Conservation (phyloP, 1,140 invertebrate species). For the Sycophaga agraensis region DNA sequence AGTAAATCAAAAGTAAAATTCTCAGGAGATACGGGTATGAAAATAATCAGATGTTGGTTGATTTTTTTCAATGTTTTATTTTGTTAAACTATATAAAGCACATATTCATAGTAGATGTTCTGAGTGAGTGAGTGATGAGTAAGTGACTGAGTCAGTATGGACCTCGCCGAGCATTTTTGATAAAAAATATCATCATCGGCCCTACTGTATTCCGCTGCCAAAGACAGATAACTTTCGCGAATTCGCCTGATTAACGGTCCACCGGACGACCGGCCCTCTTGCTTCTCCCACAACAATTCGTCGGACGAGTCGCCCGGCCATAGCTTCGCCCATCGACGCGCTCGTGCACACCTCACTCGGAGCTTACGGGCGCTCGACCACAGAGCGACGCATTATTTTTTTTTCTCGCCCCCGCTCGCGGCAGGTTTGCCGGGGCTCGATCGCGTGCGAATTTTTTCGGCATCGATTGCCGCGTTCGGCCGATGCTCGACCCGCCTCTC, state of each 20-base stretch:
- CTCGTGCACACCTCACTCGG: too few species aligned
- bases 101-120: conserved; percentile 45
- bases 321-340: too few species aligned
- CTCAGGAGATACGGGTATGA: too few species aligned
- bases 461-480: not conserved
- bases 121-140: conserved; percentile 40
- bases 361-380: not conserved
- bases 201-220: conserved; percentile 27
- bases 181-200: conserved; percentile 44
- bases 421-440: too few species aligned
- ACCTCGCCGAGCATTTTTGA: conserved; percentile 44
- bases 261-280: too few species aligned
- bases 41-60: too few species aligned
- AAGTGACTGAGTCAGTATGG: conserved; percentile 34
- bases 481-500: not conserved
- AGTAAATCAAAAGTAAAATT: too few species aligned
- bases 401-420: too few species aligned
- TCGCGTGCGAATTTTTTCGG: not conserved
- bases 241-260: too few species aligned
- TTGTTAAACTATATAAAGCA: conserved; percentile 51
- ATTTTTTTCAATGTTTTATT: conserved; percentile 43
- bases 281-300: too few species aligned
- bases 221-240: not conserved
- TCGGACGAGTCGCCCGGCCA: too few species aligned
- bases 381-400: not conserved